Conservation (phyloP, 2,888 invertebrate genomes). For the Vanessa cardui region DNA sequence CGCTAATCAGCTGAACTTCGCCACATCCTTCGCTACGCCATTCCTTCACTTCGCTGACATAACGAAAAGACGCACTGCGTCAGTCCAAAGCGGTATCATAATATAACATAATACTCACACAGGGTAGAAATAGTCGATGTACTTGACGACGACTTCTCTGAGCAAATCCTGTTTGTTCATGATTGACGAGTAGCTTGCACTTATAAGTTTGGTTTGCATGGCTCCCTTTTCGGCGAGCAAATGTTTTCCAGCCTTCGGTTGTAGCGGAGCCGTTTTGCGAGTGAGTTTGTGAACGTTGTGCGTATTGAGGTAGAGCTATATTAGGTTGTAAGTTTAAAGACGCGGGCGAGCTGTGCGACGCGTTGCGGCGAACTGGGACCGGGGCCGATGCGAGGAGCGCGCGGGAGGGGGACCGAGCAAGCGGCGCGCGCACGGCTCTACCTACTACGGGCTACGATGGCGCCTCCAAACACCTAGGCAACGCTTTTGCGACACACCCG, state of each 20-base stretch:
- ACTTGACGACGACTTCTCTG: conserved; percentile 87
- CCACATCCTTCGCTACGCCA: conserved; percentile 65
- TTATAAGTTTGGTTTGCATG: conserved; percentile 84
- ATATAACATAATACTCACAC: conserved; percentile 81
- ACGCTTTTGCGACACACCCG: conserved; percentile 77
- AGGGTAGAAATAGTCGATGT: conserved; percentile 88
- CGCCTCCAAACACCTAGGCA: conserved; percentile 73
- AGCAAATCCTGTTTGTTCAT: conserved; percentile 86
- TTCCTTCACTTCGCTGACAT: conserved; percentile 36
- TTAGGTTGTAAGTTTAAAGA: conserved; percentile 51
- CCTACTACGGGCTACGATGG: conserved; percentile 77
- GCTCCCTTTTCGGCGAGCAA: conserved; percentile 62
- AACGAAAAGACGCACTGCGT: conserved; percentile 64
- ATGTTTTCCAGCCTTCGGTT: conserved; percentile 59
- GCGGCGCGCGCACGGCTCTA: conserved; percentile 78
- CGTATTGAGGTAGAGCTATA: conserved; percentile 62
- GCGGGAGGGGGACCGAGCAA: conserved; percentile 64
- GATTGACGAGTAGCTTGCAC: conserved; percentile 85
- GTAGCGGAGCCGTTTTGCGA: conserved; percentile 66
- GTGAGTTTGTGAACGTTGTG: conserved; percentile 59
- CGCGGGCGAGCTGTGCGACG: conserved; percentile 77
- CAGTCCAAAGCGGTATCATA: conserved; percentile 43
- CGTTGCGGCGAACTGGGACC: conserved; percentile 81
- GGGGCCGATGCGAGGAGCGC: conserved; percentile 65
- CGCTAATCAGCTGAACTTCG: conserved; percentile 64